Evolutionary conservation across 2,888 invertebrate genomes (phyloP), one percentile per base, ranked within the genome.

Genomic region (Geotrupes spiniger): DNA sequence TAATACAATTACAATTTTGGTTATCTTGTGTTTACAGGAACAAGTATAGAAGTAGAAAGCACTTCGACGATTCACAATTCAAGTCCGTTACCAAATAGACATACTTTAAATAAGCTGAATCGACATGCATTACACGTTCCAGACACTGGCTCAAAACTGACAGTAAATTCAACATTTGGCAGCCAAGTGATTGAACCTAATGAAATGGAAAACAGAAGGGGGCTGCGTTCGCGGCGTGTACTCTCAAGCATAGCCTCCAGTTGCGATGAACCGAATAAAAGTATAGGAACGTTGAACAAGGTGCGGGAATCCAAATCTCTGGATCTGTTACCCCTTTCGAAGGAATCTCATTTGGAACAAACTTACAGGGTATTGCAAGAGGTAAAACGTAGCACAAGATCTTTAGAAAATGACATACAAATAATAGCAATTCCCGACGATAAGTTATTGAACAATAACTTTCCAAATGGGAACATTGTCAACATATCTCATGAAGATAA

Each of bases 231-330:
- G 17, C 73, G 79, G 59, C 69, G 83, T 51, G 79, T 83, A 11
- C 66, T 85, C 41, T 83, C 83, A 42, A 83, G 83, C 46, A 85
- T 84, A 46, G 83, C 83, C 11, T 83, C 83, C 36, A 83, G 83
- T 51, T 78, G 78, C 48, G 81, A 80, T 57, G 80, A 81, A 52
- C 70, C 66, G 44, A 71, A 73, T 40, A 67, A 63, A 46, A 71
- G 71, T 49, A 64, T 69, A 43, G 60, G 64, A 11, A 62, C 63
- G 48, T 51, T 70, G 21, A 69, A 68, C 46, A 69, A 63, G 54
- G 73, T 83, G 51, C 74, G 83, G 14, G 83, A 83, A 63, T 81
- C 83, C 0, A 78, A 80, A 53, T 85, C 85, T 0, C 69, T 86
- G 51, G 85, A 87, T 65, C 80, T 80, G 2, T 75, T 86, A 63